Evolutionary conservation across 2,797 vertebrate genomes (phyloP).

Genomic region (Lates japonicus): DNA sequence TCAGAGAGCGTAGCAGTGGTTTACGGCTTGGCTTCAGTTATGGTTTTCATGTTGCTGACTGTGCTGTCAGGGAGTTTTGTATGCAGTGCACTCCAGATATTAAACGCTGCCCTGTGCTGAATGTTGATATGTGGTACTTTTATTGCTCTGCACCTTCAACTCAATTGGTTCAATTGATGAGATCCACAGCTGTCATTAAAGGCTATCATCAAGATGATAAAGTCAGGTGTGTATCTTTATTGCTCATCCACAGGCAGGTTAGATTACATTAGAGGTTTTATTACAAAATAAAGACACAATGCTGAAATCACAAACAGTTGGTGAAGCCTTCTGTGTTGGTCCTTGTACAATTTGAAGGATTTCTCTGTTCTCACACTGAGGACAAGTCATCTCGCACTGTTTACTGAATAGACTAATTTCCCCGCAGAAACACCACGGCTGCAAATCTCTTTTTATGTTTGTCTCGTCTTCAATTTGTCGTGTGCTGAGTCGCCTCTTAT

Average conservation of each 20-base stretch:
- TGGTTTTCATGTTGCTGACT: slow-evolving; percentile 50
- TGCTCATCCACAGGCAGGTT: slow-evolving; percentile 20
- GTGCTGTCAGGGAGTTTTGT: slow-evolving; percentile 8
- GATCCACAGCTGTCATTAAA: slow-evolving; percentile 19
- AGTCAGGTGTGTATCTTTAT: slow-evolving; percentile 23
- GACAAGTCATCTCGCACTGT: slow-evolving; percentile 9
- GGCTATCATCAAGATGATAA: slow-evolving; percentile 35
- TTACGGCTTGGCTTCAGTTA: slow-evolving; percentile 42
- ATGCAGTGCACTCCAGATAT: slow-evolving; percentile 9
- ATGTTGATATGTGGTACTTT: slow-evolving; percentile 12
- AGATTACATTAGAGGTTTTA: slow-evolving; percentile 16
- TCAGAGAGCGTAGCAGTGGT: slow-evolving; percentile 48
- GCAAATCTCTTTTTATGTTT: slow-evolving; percentile 7
- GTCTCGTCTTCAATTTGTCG: slow-evolving; percentile 34
- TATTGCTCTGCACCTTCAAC: slow-evolving; percentile 19
- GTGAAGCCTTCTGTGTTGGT: neutral
- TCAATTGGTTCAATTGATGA: slow-evolving; percentile 6
- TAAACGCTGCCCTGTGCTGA: neutral
- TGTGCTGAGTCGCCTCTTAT: slow-evolving; percentile 20
- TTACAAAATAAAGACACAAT: slow-evolving; percentile 16
- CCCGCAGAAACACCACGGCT: slow-evolving; percentile 6
- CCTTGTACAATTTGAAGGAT: slow-evolving; percentile 1
- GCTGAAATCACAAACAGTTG: slow-evolving; percentile 3
- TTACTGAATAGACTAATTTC: neutral
- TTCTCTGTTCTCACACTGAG: neutral